Evolutionary conservation across 2,888 invertebrate genomes (phyloP).

Genomic region (Watsonalla cultraria): DNA sequence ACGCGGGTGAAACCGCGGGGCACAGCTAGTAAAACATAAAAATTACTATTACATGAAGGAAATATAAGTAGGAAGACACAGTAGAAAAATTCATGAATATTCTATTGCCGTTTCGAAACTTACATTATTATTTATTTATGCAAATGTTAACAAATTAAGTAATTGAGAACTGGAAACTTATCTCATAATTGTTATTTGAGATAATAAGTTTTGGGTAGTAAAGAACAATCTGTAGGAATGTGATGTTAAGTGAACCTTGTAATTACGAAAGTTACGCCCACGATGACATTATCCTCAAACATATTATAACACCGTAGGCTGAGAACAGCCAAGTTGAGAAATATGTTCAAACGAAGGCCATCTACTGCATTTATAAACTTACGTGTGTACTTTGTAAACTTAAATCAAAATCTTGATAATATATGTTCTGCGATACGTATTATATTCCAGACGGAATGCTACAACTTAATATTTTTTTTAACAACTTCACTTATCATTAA

Average conservation of each 20-base stretch:
- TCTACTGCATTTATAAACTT: slow-evolving; percentile 43
- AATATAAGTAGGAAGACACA: neutral
- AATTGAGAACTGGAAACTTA: slow-evolving; percentile 15
- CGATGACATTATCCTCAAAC: slow-evolving; percentile 46
- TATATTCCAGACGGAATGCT: neutral
- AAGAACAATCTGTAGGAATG: slow-evolving; percentile 13
- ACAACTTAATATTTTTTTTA: no score
- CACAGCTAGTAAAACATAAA: no score
- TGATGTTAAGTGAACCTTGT: slow-evolving; percentile 36
- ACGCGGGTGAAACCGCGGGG: no score
- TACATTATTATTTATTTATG: slow-evolving; percentile 13
- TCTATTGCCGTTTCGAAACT: slow-evolving; percentile 6
- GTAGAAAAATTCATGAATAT: neutral
- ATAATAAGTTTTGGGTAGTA: neutral
- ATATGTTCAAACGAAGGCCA: slow-evolving; percentile 67
- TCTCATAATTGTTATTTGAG: slow-evolving; percentile 7
- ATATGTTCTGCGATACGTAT: slow-evolving; percentile 3
- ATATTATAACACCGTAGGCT: slow-evolving; percentile 44
- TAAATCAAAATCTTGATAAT: slow-evolving; percentile 14
- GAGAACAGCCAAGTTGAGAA: slow-evolving; percentile 59
- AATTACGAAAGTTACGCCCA: slow-evolving; percentile 54
- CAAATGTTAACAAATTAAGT: slow-evolving; percentile 15
- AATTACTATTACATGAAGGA: neutral
- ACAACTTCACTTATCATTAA: no score
- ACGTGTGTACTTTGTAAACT: slow-evolving; percentile 23